phyloP scores from a whole-genome alignment of 1,140 invertebrate species.

The Drosophila saltans region DNA sequence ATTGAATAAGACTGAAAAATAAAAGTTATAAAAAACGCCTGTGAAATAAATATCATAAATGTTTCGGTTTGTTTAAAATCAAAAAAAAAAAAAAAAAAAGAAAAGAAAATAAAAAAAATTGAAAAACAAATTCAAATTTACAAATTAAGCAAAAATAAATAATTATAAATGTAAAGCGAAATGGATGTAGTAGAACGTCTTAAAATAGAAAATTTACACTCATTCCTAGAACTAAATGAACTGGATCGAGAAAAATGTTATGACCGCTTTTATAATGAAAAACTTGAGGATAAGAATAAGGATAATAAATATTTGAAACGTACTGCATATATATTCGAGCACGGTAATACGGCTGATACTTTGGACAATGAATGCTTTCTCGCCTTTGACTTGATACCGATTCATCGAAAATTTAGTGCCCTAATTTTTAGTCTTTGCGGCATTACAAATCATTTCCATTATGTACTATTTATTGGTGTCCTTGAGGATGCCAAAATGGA shows the following conservation, averaged over 20 bases:
- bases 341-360: background rate
- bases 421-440: constrained; percentile 41
- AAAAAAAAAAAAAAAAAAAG: background rate
- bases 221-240: background rate
- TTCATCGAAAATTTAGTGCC: constrained; percentile 32
- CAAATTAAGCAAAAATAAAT: too few species aligned
- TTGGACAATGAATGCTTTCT: constrained; percentile 46
- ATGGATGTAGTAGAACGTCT: background rate
- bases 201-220: background rate
- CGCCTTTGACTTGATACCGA: constrained; percentile 27
- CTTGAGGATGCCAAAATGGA: constrained; percentile 35
- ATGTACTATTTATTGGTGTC: constrained; percentile 38
- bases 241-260: background rate
- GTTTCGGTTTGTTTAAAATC: background rate
- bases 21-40: too few species aligned
- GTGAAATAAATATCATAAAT: background rate
- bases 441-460: constrained; percentile 26
- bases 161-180: background rate
- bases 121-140: too few species aligned
- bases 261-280: constrained; percentile 5
- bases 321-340: background rate
- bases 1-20: too few species aligned
- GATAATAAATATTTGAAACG: constrained; percentile 47
- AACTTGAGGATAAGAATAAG: constrained; percentile 20
- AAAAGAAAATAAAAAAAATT: too few species aligned